A percentile compares a stretch with the other conserved stretches of the same genome.
These are phyloP conservation scores for Nycticryphes semicollaris DNA, from an alignment of 2,113 vertebrate species.

Conservation along the genomic window DNA sequence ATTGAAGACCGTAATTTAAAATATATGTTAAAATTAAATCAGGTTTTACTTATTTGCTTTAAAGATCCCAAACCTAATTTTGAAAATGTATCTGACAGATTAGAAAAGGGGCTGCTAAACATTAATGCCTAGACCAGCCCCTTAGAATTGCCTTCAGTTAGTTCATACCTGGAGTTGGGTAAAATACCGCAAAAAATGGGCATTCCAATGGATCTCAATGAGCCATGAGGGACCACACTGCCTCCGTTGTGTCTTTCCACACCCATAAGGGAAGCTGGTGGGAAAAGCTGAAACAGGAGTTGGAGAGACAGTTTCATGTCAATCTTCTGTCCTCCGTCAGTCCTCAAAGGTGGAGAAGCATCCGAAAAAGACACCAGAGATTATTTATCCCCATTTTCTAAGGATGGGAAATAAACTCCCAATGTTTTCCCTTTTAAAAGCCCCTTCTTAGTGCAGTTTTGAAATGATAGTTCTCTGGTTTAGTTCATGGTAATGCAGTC, in stretches of 20 bases:
- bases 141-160: neutral
- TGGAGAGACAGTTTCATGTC: neutral
- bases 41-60: neutral
- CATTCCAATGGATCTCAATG: neutral
- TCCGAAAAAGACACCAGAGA: neutral
- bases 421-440: neutral
- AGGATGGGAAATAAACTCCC: neutral
- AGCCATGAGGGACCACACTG: fast-evolving
- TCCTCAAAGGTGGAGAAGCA: neutral
- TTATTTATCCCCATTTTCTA: neutral
- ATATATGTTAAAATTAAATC: neutral
- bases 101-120: neutral
- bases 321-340: neutral
- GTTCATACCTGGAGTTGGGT: neutral
- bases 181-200: neutral
- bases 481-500: neutral
- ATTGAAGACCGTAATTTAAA: neutral
- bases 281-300: neutral
- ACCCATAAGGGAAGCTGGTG: neutral
- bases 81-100: neutral
- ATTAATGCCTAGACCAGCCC: neutral
- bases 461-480: neutral
- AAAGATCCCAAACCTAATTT: neutral
- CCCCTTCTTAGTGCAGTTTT: neutral
- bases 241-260: neutral